Evolutionary conservation across 2,888 invertebrate genomes (phyloP), one percentile per base, ranked within the genome.

Genomic region (Epinotia nisella): DNA sequence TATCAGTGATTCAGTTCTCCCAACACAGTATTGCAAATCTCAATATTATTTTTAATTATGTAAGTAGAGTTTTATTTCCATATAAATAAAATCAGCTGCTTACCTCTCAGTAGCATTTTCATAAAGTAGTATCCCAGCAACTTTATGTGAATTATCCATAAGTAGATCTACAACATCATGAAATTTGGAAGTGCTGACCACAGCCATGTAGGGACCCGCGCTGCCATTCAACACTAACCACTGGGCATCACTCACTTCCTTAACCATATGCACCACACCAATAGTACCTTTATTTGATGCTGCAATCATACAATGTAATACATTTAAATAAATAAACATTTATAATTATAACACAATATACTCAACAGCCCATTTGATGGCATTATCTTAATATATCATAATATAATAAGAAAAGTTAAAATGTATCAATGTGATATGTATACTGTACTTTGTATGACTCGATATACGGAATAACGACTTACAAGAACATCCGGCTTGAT

Each of bases 401-500:
- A 15, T 45, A 15, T 15, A 45, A n/a, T 49, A 45, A 45, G 15
- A 15, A 13, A 4, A 45, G 4, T 45, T n/a, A n/a, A 24, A 24
- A 24, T 2, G 21, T 24, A 24, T 24, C 35, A 35, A 35, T 35
- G n/a, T 3, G 7, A n/a, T n/a, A n/a, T 13, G 13, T 45, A n/a
- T 49, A 49, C 5, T 35, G 5, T 49, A n/a, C 49, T n/a, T 49
- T 4, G 15, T 49, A 7, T n/a, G 49, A 49, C n/a, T n/a, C 3
- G 11, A 49, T 5, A 49, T n/a, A 49, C 13, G n/a, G n/a, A 49
- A n/a, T 15, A 41, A 21, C n/a, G 4, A 95, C 96, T 95, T 94
- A 98, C 98, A 98, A 67, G 97, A 96, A 89, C 99, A 99, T 75
- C 99, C 99, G 79, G 97, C 96, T 91, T 99, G 98, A 92, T 98